Base-by-base conservation (phyloP, 1,140 invertebrate genomes). In the Paracyclopina nana region DNA sequence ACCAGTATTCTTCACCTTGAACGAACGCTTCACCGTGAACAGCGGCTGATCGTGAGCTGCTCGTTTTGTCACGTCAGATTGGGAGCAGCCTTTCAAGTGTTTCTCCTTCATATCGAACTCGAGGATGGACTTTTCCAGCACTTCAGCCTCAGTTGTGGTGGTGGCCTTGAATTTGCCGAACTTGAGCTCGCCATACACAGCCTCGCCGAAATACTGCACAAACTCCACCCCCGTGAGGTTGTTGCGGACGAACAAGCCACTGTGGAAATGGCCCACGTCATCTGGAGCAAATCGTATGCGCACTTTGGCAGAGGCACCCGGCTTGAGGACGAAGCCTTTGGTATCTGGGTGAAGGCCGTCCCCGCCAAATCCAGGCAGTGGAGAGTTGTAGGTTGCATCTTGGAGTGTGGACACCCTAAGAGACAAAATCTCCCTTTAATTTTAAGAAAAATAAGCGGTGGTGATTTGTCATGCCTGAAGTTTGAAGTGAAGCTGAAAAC, bases 181-280 rank as follows among this genome's bases (percentile, higher is more conserved):
- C 59, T 82, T 80, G 61, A 96, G 80, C 62, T 83, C 76, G 8
- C 86, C 83, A 55, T 76, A 64, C 1, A 81, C 82, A 11, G 85
- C 86, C 57, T 79, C 72, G 0, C 86, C 88, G 42, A 74, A 74
- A 25, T 96, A 60, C 55, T 78, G 74, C 11, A 92, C 65, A 12
- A 77, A 74, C 66, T 97, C 90, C 56, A 95, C 66, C 41, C 87
- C 77, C 1, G 90, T 96, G 56, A 96, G 69, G 65, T 97, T 96
- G 64, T 94, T 97, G 58, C 88, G 80, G 63, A 57, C 62, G 56
- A 60, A 40, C 34, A 60, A 31, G 12, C 14, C 29, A 22, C n/a
- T 20, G 16, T 27, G 45, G 8, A 38, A 56, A 55, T 26, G 50
- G 51, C 20, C 49, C 48, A 42, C 53, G 52, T 58, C 59, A 6